phyloP scores from a whole-genome alignment of 2,797 vertebrate species.

The Heliangelus exortis region DNA sequence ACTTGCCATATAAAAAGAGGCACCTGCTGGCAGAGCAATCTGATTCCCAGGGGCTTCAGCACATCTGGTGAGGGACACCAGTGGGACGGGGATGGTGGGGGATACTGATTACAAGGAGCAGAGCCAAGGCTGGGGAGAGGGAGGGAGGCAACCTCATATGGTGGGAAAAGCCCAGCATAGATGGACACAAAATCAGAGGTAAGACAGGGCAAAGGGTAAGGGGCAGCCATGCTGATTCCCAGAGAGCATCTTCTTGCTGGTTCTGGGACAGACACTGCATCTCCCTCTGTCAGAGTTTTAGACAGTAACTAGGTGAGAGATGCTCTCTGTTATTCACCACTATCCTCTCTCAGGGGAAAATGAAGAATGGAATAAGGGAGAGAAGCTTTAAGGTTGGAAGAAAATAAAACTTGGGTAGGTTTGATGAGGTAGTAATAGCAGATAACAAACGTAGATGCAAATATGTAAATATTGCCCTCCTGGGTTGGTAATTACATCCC shows the following conservation, averaged over 20 bases:
- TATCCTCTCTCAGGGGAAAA: too few relatives aligned
- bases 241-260: background rate
- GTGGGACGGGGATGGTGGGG: background rate
- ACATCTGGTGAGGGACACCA: background rate
- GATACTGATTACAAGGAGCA: background rate
- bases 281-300: background rate
- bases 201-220: background rate
- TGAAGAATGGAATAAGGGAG: too few relatives aligned
- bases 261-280: background rate
- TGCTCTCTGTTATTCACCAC: too few relatives aligned
- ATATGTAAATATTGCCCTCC: too few relatives aligned
- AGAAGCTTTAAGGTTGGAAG: too few relatives aligned
- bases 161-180: background rate
- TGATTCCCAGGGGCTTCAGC: background rate
- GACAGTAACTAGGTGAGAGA: too few relatives aligned
- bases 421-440: too few relatives aligned
- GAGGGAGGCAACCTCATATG: background rate
- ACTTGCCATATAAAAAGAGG: background rate
- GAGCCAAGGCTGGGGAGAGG: background rate
- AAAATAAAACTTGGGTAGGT: too few relatives aligned
- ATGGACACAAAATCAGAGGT: background rate
- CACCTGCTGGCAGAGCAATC: background rate
- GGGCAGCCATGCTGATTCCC: background rate
- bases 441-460: too few relatives aligned
- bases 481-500: too few relatives aligned